phyloP scores from a whole-genome alignment of 2,797 vertebrate species.

The Platalea minor region DNA sequence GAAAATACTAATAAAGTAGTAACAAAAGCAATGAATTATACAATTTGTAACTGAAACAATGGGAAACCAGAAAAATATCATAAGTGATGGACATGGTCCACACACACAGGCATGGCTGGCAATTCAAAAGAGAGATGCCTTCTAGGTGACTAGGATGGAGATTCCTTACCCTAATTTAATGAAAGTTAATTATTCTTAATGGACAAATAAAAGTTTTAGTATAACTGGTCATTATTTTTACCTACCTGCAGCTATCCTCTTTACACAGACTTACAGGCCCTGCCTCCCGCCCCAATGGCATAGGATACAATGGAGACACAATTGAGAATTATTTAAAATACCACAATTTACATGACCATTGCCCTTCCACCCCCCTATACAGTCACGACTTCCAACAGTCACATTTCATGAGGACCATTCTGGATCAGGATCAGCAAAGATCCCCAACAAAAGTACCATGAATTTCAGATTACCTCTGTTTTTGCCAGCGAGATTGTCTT shows the following conservation, averaged over 20 bases:
- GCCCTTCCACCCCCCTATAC: not conserved
- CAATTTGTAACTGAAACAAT: constrained; percentile 60
- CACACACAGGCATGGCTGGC: constrained; percentile 50
- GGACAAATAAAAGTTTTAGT: constrained; percentile 31
- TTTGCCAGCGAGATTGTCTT: not conserved
- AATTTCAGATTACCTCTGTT: not conserved
- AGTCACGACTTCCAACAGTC: not conserved
- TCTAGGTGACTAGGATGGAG: constrained; percentile 32
- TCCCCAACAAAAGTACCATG: not conserved
- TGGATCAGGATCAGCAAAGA: not conserved
- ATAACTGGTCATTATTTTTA: constrained; percentile 51
- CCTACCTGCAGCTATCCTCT: constrained; percentile 67
- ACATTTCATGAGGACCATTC: not conserved
- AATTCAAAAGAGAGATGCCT: constrained; percentile 15
- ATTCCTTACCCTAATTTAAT: constrained; percentile 41
- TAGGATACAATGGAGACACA: constrained; percentile 46
- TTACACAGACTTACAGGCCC: constrained; percentile 48
- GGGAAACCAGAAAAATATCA: constrained; percentile 45
- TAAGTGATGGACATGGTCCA: constrained; percentile 45
- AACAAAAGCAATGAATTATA: constrained; percentile 70
- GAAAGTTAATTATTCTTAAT: constrained; percentile 29
- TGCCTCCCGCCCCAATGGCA: constrained; percentile 44
- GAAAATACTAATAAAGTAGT: constrained; percentile 69
- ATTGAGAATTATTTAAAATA: constrained; percentile 48
- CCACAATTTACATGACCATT: constrained; percentile 2